Evolutionary conservation across 2,113 vertebrate species (phyloP), one percentile per base, ranked within the genome.

Genomic region (Eleginops maclovinus): DNA sequence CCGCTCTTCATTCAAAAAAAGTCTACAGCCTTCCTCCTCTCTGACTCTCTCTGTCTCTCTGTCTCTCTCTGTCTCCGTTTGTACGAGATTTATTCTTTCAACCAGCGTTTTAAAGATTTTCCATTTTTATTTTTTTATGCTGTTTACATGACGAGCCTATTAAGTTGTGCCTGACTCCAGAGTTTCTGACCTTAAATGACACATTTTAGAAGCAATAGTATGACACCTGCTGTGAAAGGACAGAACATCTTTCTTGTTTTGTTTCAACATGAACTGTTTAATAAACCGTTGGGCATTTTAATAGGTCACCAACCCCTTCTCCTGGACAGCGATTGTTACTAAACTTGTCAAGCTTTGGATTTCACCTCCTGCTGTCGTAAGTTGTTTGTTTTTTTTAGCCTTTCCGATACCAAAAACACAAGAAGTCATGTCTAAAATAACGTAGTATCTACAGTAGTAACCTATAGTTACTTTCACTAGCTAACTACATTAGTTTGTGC

Each of bases 161-260:
- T 91, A 82, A 89, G 83, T 94, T 92, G 93, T 94, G 94, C 94
- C 94, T 94, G 92, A 94, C 79, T 83, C 68, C 75, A 88, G 67
- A 84, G 79, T 89, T 83, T 89, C 87, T 87, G 71, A 81, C 74
- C 72, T 78, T 72, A 75, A 36, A 70, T 80, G 51, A 77, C 55
- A 44, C 55, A 13, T 75, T 86, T 80, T 64, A 44, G 49, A 24
- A 79, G 50, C 55, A 76, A 75, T 50, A 65, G 28, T 28, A 43
- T 58, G 31, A 72, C 58, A 46, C 61, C 82, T 56, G 31, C 54
- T 62, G 59, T 56, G 51, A 71, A 72, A 59, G 44, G 51, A 87
- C 21, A 69, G 22, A 68, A 46, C 17, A 22, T n/a, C n/a, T n/a
- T n/a, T n/a, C n/a, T n/a, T 43, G 5, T 22, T 14, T 24, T n/a